Base-by-base conservation (phyloP, 2,113 vertebrate genomes). In the Anguilla japonica region DNA sequence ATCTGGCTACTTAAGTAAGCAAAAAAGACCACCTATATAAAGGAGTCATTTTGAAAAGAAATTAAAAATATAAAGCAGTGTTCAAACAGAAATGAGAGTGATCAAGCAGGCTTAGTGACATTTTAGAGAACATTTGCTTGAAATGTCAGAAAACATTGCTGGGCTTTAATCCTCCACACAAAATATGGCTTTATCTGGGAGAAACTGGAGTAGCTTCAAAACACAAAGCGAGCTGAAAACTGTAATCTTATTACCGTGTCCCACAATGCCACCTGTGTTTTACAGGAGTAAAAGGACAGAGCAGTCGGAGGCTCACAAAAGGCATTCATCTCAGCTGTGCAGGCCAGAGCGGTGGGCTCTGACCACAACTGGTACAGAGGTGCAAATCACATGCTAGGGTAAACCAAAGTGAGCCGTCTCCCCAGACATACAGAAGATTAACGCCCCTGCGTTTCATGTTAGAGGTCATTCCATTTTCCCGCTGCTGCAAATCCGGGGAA, bases 231-330 rank as follows among this genome's bases (percentile, higher is more conserved):
- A 75, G 26, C 71, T 29, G 26, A 75, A n/a, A n/a, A 75, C 5
- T 75, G n/a, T n/a, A 22, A 75, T 75, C 71, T 75, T 75, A 6
- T 75, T 22, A 34, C 71, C 26, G n/a, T 34, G n/a, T 67, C 22
- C 60, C 60, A 67, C 60, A 67, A 67, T 67, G 60, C 60, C 60
- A 67, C 71, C 71, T 75, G 71, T 75, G 71, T 75, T 75, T 75
- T 75, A 75, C 71, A 75, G n/a, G 26, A 75, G 60, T 75, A n/a
- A 26, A 29, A 75, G 6, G 22, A 13, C 1, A 11, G 71, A 75
- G 71, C 22, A 75, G 71, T 13, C 22, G 34, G 26, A 75, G 71
- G 20, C 60, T 22, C 34, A 75, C 71, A 75, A 13, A 75, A 75
- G 71, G 26, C n/a, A 13, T n/a, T 22, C 63, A 26, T 26, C 26